A percentile compares a stretch with the other conserved stretches of the same genome.
These are phyloP conservation scores for Pyrrhopygopsis socrates DNA, from an alignment of 2,888 invertebrate genomes.

Conservation along the genomic window DNA sequence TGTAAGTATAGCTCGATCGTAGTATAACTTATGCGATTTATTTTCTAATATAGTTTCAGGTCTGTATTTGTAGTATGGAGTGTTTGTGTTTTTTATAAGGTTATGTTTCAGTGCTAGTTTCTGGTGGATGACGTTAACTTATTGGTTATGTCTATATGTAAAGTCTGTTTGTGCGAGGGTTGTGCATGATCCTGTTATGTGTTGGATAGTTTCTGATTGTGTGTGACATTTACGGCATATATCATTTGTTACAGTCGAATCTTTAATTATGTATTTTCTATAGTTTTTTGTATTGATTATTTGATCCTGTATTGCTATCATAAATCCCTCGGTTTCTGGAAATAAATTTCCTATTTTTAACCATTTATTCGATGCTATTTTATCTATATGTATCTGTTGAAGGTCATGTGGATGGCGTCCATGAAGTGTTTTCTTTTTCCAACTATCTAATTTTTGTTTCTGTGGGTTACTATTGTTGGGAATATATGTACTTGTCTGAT, in stretches of 20 bases:
- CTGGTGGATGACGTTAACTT: constrained; percentile 43
- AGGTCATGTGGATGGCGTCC: not conserved
- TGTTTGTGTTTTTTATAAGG: not conserved
- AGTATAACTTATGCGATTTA: constrained; percentile 39
- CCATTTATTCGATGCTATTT: not conserved
- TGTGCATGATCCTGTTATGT: constrained; percentile 70
- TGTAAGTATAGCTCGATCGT: constrained; percentile 49
- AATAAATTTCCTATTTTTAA: not conserved
- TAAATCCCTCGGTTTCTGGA: constrained; percentile 31
- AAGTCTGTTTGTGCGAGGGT: constrained; percentile 64
- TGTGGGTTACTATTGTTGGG: not conserved
- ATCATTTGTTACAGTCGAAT: constrained; percentile 27
- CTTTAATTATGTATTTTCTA: constrained; percentile 41
- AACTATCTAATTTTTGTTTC: not conserved
- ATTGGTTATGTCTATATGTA: constrained; percentile 67
- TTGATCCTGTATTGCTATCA: constrained; percentile 38
- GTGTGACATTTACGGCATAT: constrained; percentile 59
- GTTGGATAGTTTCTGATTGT: constrained; percentile 71
- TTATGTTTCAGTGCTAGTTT: constrained; percentile 34
- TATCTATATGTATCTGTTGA: not conserved
- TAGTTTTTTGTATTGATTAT: constrained; percentile 46
- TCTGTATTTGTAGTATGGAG: constrained; percentile 55
- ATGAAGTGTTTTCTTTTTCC: not conserved
- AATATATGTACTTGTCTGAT: not conserved
- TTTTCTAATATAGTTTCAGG: constrained; percentile 20